Conservation (phyloP, 2,888 invertebrate species). For the Apodemia duryi region DNA sequence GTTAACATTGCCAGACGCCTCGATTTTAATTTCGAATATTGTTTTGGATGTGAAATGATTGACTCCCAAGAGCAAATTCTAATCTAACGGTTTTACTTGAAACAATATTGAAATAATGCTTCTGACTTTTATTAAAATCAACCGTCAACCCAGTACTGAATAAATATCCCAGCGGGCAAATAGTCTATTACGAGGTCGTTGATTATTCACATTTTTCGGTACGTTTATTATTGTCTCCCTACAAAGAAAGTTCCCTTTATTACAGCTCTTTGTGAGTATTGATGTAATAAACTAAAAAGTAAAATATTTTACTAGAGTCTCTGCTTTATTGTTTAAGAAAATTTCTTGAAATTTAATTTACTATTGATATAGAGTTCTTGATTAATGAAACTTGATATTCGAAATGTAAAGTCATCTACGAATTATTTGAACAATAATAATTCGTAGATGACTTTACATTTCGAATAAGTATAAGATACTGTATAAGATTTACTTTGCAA, state of each 20-base stretch:
- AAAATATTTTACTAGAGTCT: slow-evolving; percentile 15
- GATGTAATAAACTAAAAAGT: slow-evolving; percentile 5
- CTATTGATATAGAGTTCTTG: not conserved
- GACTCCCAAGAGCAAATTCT: slow-evolving; percentile 22
- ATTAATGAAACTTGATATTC: not conserved
- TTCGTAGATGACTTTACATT: no score
- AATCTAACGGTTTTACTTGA: slow-evolving; percentile 21
- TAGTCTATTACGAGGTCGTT: slow-evolving; percentile 30
- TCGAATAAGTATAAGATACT: no score
- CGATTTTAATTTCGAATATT: slow-evolving; percentile 14
- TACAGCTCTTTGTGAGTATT: slow-evolving; percentile 26
- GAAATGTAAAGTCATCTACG: not conserved
- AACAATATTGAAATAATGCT: slow-evolving; percentile 26
- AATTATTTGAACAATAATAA: not conserved
- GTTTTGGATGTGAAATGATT: slow-evolving; percentile 10
- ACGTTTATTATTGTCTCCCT: slow-evolving; percentile 21
- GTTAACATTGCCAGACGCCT: not conserved
- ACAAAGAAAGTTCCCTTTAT: slow-evolving; percentile 17
- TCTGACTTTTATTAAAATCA: slow-evolving; percentile 31
- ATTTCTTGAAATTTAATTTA: not conserved
- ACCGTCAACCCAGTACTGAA: slow-evolving; percentile 22
- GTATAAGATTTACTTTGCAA: no score
- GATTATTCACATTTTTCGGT: slow-evolving; percentile 29
- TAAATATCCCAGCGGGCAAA: slow-evolving; percentile 26
- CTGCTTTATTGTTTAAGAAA: slow-evolving; percentile 20